Base-by-base conservation (phyloP, 2,797 vertebrate species). In the Scolopax bukidnonensis region DNA sequence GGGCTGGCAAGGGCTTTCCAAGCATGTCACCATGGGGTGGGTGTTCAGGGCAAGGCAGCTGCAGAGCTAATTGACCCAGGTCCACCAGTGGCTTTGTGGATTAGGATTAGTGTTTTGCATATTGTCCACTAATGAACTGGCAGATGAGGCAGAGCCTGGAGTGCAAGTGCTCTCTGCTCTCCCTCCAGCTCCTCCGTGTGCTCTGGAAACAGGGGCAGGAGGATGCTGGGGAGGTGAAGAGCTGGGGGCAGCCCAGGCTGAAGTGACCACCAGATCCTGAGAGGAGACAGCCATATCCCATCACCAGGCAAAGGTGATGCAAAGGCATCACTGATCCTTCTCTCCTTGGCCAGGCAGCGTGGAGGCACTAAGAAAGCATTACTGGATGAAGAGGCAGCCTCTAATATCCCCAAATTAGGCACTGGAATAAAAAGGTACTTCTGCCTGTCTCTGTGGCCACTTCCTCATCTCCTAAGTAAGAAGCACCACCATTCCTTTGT, bases 1-100 rank as follows among this genome's bases (percentile, higher is more conserved):
- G 23, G 23, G 5, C 64, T 51, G 38, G 41, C 11, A 11, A 65
- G 56, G 11, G 1, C 88, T 90, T 92, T 56, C 63, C 68, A 68
- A 51, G 54, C 2, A 1, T 47, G 64, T 82, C 2, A 1, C 53
- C 15, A 23, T 23, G 65, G 36, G 33, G 36, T 36, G 36, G 57
- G 36, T 1, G 0, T 68, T 51, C 45, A 32, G 76, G 57, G 71
- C 51, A 80, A 71, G 48, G 87, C 90, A 94, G 67, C 70, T 95
- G 88, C 84, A 70, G 67, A 93, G 33, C 61, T 87, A 41, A 93
- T 84, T 93, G 93, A 90, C 74, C 41, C 21, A 43, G 16, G 70
- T 16, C 59, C 70, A 63, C 14, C 19, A 21, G 12, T 41, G 51
- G 51, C 57, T 90, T 73, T 88, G 91, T 75, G 54, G 45, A 10